Evolutionary conservation across 2,888 invertebrate species (phyloP), one percentile per base, ranked within the genome.

Genomic region (Stratiomys singularior): DNA sequence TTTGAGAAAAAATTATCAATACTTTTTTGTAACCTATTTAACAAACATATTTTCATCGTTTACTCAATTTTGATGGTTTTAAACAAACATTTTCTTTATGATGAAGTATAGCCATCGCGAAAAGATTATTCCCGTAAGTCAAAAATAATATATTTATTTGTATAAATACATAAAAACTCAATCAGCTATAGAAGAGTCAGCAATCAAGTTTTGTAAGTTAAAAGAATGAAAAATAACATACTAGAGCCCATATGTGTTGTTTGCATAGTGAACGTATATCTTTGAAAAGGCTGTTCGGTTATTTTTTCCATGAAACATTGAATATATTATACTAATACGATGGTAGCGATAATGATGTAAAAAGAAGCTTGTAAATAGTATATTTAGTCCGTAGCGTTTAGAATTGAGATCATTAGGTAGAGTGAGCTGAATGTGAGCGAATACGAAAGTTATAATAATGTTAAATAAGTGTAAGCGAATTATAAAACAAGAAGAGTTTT

Each of bases 331-430:
- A 13, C 3, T 9, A 60, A 11, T 60, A 25, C 23, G 25, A 60
- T 60, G 11, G 25, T 27, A 23, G 21, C 27, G 30, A 28, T 30
- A 64, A n/a, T 64, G 28, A 30, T 64, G 64, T 64, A 64, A 64
- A 28, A 28, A 71, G 46, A 71, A 37, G 71, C 47, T 52, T 71
- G 71, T 71, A 71, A 46, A 71, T 71, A 71, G 47, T 71, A 67
- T n/a, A 23, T 60, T 30, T 64, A 30, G 30, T n/a, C 28, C n/a
- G n/a, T 15, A n/a, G 52, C 37, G 37, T 37, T 71, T 47, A 71
- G 71, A 37, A 37, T 9, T 71, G 52, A 52, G 37, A 9, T 37
- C 37, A 5, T 5, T 37, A 37, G 27, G 28, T 27, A 15, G 9
- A 64, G 58, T 60, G 67, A 67, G 67, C 28, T 30, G 44, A 47